Evolutionary conservation across 2,113 vertebrate species (phyloP), one percentile per base, ranked within the genome.

Genomic region (Paradisaea rubra): DNA sequence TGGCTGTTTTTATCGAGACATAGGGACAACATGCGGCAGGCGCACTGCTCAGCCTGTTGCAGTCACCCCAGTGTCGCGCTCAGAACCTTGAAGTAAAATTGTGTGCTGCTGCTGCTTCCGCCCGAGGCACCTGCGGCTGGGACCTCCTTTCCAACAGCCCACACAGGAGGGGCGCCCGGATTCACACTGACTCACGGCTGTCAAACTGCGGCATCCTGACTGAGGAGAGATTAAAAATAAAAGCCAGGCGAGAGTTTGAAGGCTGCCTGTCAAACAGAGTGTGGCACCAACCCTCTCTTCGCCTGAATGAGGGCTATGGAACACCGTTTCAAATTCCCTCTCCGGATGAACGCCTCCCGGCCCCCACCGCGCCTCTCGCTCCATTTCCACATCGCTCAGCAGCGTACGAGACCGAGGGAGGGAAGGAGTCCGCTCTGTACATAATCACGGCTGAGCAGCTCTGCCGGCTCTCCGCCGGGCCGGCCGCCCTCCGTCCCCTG

Each of bases 111-210:
- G 56, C 54, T 28, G 54, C 82, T 71, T 61, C 77, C 81, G 93
- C 81, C 65, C 3, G 35, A 81, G n/a, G 64, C 91, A 76, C 6
- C 31, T 61, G 81, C 50, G 52, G 37, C 69, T 30, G 86, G 70
- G 91, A 77, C 83, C 90, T 91, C 77, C 73, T 56, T 70, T 9
- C 71, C 61, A 33, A 4, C 88, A 71, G 39, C 86, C 91, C 80
- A 47, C 94, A 7, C 22, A 8, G 15, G 24, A 68, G 57, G 30
- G 37, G 52, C 35, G 64, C 72, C 11, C 2, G 53, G 4, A 39
- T 73, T 86, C 86, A 42, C 81, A 64, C 77, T 63, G 86, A 73
- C 83, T 92, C 83, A 77, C 78, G 59, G 53, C 84, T 85, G 90
- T 68, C 89, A 80, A 90, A 28, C 71, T 70, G 91, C 81, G 31